Evolutionary conservation across 2,113 vertebrate genomes (phyloP).

Genomic region (Tenebrosternarchus preto): DNA sequence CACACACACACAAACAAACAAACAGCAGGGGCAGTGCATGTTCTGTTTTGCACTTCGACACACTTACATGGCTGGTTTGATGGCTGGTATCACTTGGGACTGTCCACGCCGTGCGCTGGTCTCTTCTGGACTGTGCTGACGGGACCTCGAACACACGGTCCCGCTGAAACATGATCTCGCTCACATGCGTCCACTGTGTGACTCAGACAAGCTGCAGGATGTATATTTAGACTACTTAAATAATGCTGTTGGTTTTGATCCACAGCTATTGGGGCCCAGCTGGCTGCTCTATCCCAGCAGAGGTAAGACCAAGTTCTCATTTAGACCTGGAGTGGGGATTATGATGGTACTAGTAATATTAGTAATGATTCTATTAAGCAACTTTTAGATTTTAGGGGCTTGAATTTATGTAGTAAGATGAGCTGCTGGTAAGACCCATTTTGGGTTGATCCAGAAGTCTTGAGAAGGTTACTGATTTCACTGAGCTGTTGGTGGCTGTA

Average conservation of each 20-base stretch:
- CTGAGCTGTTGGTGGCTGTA: too few species aligned
- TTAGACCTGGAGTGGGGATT: neutral
- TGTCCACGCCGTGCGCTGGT: neutral
- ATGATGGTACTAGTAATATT: too few species aligned
- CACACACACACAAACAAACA: neutral
- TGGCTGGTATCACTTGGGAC: neutral
- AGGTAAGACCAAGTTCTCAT: conserved; percentile 62
- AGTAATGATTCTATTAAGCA: too few species aligned
- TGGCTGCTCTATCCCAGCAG: conserved; percentile 85
- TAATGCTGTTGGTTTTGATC: conserved; percentile 55
- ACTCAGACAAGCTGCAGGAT: conserved; percentile 3
- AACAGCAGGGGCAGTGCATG: neutral
- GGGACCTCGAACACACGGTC: neutral
- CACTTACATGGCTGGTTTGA: too few species aligned
- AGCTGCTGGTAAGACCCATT: too few species aligned
- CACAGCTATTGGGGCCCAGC: conserved; percentile 82
- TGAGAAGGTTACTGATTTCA: too few species aligned
- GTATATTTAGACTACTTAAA: conserved; percentile 44
- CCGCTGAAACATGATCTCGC: neutral
- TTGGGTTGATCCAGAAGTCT: too few species aligned
- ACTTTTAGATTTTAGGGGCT: too few species aligned
- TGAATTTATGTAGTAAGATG: too few species aligned
- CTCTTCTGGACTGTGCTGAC: neutral
- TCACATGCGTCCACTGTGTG: neutral
- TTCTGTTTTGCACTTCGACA: too few species aligned